A percentile compares a stretch with the other conserved stretches of the same genome.
These are phyloP conservation scores for Hycleus phaleratus DNA, from an alignment of 1,140 invertebrate genomes.

Conservation along the genomic window DNA sequence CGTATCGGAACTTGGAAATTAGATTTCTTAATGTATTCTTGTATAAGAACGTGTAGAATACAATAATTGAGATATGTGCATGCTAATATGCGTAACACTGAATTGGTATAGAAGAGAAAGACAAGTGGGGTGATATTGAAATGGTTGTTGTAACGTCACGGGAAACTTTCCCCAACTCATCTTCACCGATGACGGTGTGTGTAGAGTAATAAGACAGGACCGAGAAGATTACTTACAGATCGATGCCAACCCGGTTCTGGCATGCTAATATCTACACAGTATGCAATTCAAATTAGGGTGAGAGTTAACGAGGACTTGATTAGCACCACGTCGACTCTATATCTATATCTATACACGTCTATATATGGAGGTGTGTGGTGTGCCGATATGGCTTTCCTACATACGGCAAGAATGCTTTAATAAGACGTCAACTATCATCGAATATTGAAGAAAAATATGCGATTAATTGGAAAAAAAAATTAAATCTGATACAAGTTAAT, in stretches of 20 bases:
- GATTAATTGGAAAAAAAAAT: too few relatives aligned
- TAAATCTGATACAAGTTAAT: too few relatives aligned
- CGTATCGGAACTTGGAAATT: slow-evolving; percentile 11
- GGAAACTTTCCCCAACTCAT: slow-evolving; percentile 10
- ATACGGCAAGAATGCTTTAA: too few relatives aligned
- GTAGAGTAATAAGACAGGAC: slow-evolving; percentile 15
- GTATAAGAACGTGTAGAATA: slow-evolving; percentile 3
- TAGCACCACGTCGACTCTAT: slow-evolving; percentile 25
- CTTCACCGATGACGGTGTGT: not conserved
- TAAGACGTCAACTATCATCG: too few relatives aligned
- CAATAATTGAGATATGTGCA: slow-evolving; percentile 6
- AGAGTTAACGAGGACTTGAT: slow-evolving; percentile 34
- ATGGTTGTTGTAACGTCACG: too few relatives aligned
- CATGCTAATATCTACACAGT: slow-evolving; percentile 31
- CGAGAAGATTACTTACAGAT: slow-evolving; percentile 24
- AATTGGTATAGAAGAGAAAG: too few relatives aligned
- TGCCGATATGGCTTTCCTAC: slow-evolving; percentile 6
- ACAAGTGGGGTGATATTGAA: not conserved
- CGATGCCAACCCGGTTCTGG: slow-evolving; percentile 25
- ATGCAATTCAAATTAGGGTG: slow-evolving; percentile 33
- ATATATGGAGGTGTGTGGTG: too few relatives aligned
- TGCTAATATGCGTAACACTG: too few relatives aligned
- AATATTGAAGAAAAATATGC: too few relatives aligned
- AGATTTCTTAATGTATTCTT: slow-evolving; percentile 19
- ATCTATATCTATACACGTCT: too few relatives aligned